Evolutionary conservation across 2,888 invertebrate genomes (phyloP), one percentile per base, ranked within the genome.

Genomic region (Thecophora atra): DNA sequence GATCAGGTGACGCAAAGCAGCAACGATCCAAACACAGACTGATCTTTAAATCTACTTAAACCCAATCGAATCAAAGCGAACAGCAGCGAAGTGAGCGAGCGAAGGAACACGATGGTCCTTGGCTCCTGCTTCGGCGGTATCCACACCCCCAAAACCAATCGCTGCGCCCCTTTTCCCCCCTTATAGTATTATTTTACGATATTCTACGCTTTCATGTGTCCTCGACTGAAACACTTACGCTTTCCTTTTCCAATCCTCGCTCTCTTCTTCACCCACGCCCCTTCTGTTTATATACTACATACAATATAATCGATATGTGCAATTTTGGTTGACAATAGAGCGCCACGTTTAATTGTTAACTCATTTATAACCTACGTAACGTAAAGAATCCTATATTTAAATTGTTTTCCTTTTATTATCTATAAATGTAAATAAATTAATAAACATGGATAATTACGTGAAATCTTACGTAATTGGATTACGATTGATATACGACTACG

Each of bases 301-400:
- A 60, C 21, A 62, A 13, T 51, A 26, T 70, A 70, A 17, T 52
- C 24, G 42, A 52, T 52, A 52, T 63, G 70, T 70, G 70, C 70
- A 70, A 70, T 70, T 63, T 62, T 24, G 52, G 51, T 70, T 70
- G 62, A 70, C 62, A 70, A 70, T 70, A 70, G 21, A 28, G 11
- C 21, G 21, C 44, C 26, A 17, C 7, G 17, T 63, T 47, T 44
- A 44, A 26, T 64, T 64, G 64, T 64, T 64, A 64, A 17, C 64
- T 47, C 11, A 17, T 63, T 21, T 42, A 44, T 19, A 62, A 24
- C 37, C n/a, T 63, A 37, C 11, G 51, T 21, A 52, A 30, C 30
- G 24, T 37, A 63, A 63, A 21, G 37, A 63, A 28, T 63, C 37
- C 21, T 63, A 63, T 63, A 63, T 56, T 26, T 56, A 56, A 17